Base-by-base conservation (phyloP, 2,113 vertebrate species). In the Hemicordylus capensis region DNA sequence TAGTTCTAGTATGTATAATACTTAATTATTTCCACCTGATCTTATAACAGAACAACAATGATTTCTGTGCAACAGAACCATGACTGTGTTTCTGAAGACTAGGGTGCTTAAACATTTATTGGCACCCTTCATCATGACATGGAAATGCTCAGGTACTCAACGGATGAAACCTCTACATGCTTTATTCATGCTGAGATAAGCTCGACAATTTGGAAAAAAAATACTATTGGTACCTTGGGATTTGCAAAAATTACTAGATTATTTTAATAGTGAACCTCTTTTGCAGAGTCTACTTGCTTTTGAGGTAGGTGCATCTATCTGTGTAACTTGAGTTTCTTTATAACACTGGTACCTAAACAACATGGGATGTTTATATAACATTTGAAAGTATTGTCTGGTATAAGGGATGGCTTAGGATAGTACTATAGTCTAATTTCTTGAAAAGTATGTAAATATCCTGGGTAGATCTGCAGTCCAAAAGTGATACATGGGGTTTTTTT, bases 391-490 rank as follows among this genome's bases (percentile, higher is more conserved):
- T 15, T 67, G 48, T 54, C 46, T 39, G 82, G 44, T 1, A 2
- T 80, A 46, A 64, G 0, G 12, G 0, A 51, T 20, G 17, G 2
- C 0, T 37, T 0, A 1, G 48, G 54, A 76, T 24, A 0, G 20
- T 3, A 48, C 2, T 80, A 37, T 58, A 34, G 1, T 51, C 5
- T 31, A 0, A 1, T 1, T 73, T 83, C 73, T 77, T 86, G 79
- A 37, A 34, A 48, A 72, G 46, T 59, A 1, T n/a, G n/a, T 24
- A 78, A 44, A 69, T 77, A 76, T 6, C 22, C 11, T 11, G 58
- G 0, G 51, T 54, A 54, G 51, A 54, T 17, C 51, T 54, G n/a
- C 8, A 46, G 79, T 44, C 44, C 69, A 58, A 70, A 84, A 70
- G 2, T 0, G 2, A 66, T 3, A 4, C 82, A 6, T 17, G 19